Evolutionary conservation across 2,797 vertebrate species (phyloP).

Genomic region (Tokudaia tokunoshimensis): DNA sequence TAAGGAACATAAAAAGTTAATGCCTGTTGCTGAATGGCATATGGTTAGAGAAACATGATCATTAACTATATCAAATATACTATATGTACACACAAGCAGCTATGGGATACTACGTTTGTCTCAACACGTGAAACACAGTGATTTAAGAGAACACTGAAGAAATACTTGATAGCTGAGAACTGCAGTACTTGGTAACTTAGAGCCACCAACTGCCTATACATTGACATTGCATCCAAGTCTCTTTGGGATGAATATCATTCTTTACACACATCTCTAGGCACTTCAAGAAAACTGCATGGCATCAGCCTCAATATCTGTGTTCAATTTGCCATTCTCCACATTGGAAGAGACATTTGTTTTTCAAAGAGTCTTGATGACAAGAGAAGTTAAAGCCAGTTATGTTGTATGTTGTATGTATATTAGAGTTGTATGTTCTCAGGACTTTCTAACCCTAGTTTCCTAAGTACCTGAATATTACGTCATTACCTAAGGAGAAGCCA

Average conservation of each 20-base stretch:
- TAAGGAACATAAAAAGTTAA: not conserved
- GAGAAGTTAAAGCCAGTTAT: not conserved
- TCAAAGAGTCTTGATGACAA: not conserved
- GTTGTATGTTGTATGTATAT: not conserved
- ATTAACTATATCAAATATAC: not conserved
- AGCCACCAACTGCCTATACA: not conserved
- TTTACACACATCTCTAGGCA: not conserved
- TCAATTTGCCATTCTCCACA: conserved; percentile 1
- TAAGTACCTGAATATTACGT: not conserved
- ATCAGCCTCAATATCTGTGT: not conserved
- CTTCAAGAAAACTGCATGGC: not conserved
- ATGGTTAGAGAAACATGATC: not conserved
- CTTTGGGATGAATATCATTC: not conserved
- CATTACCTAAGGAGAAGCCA: not conserved
- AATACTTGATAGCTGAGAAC: not conserved
- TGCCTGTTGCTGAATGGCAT: not conserved
- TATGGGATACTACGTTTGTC: not conserved
- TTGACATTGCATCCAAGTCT: not conserved
- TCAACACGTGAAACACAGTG: not conserved
- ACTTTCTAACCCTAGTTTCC: not conserved
- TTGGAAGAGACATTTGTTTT: not conserved
- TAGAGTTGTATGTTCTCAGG: not conserved
- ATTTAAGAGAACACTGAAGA: not conserved
- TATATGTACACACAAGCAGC: not conserved
- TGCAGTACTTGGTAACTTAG: not conserved